Conservation (phyloP, 2,888 invertebrate genomes). For the Orthonevra nobilis region DNA sequence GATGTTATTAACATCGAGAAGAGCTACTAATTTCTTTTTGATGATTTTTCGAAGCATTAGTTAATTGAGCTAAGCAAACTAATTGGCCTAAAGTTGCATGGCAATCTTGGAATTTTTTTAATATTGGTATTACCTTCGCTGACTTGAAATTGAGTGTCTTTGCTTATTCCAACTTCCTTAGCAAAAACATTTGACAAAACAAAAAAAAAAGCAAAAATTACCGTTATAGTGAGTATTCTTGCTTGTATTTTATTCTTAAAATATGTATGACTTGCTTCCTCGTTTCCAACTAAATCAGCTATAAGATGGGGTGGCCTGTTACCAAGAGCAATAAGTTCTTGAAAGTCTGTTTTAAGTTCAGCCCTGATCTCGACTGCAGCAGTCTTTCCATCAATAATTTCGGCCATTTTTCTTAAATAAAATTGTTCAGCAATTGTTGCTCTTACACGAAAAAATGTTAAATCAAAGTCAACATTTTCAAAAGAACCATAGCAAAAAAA, state of each 20-base stretch:
- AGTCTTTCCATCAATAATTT: slow-evolving; percentile 86
- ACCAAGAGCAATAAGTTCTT: slow-evolving; percentile 83
- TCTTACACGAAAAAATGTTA: no score
- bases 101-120: no score
- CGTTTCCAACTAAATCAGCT: slow-evolving; percentile 89
- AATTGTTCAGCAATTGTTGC: no score
- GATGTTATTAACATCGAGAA: no score
- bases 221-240: no score
- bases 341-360: slow-evolving; percentile 84
- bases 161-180: slow-evolving; percentile 82
- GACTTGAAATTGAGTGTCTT: slow-evolving; percentile 84
- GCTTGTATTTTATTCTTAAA: slow-evolving; percentile 87
- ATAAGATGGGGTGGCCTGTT: slow-evolving; percentile 85
- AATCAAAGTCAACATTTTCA: no score
- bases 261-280: slow-evolving; percentile 90
- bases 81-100: no score
- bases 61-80: slow-evolving; percentile 86
- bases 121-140: no score
- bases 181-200: no score
- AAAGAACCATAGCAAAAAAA: no score
- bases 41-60: slow-evolving; percentile 85
- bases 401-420: slow-evolving; percentile 77
- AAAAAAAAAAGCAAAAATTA: not conserved
- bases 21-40: no score
- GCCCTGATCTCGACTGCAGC: slow-evolving; percentile 85